Base-by-base conservation (phyloP, 2,888 invertebrate species). In the Dioctria linearis region DNA sequence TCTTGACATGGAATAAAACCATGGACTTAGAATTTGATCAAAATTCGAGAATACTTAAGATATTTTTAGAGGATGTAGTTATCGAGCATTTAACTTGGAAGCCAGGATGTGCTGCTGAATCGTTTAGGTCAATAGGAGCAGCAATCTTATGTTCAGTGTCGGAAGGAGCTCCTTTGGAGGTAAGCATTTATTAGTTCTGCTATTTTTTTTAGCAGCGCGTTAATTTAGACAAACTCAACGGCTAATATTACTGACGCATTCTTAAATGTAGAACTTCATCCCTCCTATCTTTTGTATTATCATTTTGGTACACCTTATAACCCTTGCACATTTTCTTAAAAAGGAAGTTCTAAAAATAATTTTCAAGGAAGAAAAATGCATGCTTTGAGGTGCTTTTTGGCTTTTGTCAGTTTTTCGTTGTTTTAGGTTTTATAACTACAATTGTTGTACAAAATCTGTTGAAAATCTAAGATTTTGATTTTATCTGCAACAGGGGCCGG, bases 51-150 rank as follows among this genome's bases (percentile, higher is more conserved):
- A 61, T 86, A 37, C 69, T 89, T 25, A 75, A 79, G 3, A 79
- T 81, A 8, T 86, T 89, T 61, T 59, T 86, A 2, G 9, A 73
- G 1, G 84, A 85, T 2, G 81, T 88, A n/a, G 84, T 89, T 3
- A 86, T 86, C n/a, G 86, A 86, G 3, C 83, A 87, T 83, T 81
- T 89, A 13, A 75, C 79, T 3, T 89, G 89, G 89, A 86, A 85
- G 79, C 87, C 86, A 1, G 89, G 89, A 9, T 86, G 86, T 3
- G 84, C 84, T 80, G 86, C 88, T 6, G 89, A 89, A 82, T 85
- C 87, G 0, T 86, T 89, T 85, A 86, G 89, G 37, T 86, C 88
- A 6, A 83, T 89, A 82, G 89, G 89, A n/a, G 86, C 85, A 46
- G 87, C 88, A 5, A 87, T 87, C 0, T 79, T 89, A 0, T 89